Evolutionary conservation across 2,797 vertebrate genomes (phyloP), one percentile per base, ranked within the genome.

Genomic region (Scleropages formosus): DNA sequence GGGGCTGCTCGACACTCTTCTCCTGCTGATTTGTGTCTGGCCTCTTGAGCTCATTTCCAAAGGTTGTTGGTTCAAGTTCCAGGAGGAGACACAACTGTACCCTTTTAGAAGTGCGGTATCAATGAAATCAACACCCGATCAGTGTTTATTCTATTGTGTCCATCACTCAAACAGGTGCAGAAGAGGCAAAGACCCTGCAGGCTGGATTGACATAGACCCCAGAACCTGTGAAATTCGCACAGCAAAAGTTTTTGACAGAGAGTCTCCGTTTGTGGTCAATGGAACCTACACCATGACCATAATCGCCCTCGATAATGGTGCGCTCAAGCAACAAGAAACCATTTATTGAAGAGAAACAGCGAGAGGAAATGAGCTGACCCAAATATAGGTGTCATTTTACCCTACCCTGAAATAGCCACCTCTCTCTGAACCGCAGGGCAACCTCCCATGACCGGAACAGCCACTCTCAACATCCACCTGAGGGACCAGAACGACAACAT

Each of bases 241-340:
- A 31, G 24, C 56, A 22, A 74, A 76, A 0, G 1, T 20, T 4
- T 0, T 89, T 6, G 90, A 91, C 78, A 75, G 89, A 77, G 90
- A 92, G 79, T 88, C 88, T 2, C 0, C 66, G 7, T 81, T 76
- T 76, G 87, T 90, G 76, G 79, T 62, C 8, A 51, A 87, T 62
- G 81, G 61, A 39, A 66, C 78, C 47, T 92, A 91, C 47, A 70
- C 24, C 0, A 78, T 86, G 71, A 84, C 81, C 56, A 4, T 90
- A 46, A 44, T 60, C 20, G 89, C 88, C 46, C 44, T 87, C 73
- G 87, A 90, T 46, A 2, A 86, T n/a, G 89, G 90, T 91, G 47
- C 72, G 27, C 10, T 56, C 8, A 58, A 26, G 6, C 31, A 39
- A 56, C 12, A 18, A 12, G 53, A 53, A 53, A 53, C 9, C 9